phyloP scores from a whole-genome alignment of 2,888 invertebrate species.

The Latrodectus elegans region DNA sequence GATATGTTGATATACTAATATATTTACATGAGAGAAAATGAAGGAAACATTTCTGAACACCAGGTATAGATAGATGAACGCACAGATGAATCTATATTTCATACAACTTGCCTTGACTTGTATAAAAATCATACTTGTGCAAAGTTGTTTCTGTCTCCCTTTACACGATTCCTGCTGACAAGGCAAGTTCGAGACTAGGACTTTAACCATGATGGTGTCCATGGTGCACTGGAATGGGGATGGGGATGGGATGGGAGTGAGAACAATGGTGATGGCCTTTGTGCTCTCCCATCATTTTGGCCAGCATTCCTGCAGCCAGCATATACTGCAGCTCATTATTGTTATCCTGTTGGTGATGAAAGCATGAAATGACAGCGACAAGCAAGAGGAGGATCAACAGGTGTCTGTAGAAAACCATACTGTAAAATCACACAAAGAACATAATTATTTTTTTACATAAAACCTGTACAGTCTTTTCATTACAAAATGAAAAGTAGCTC shows the following conservation, averaged over 20 bases:
- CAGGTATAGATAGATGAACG: background rate
- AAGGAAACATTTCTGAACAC: background rate
- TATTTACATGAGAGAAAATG: no score
- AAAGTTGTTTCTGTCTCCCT: background rate
- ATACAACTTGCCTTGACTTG: background rate
- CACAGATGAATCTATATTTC: background rate
- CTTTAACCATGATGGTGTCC: conserved; percentile 25
- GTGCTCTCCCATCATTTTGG: conserved; percentile 50
- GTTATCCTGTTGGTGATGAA: conserved; percentile 1
- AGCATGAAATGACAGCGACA: background rate
- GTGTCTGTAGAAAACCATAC: no score
- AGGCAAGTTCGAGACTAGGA: background rate
- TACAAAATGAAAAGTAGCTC: no score
- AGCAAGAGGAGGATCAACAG: background rate
- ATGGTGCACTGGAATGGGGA: conserved; percentile 41
- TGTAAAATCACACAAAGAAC: no score
- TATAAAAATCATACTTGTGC: background rate
- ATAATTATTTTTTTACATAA: no score
- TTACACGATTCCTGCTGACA: background rate
- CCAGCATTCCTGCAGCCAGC: conserved; percentile 49
- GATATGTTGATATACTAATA: no score
- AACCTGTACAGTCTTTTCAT: no score
- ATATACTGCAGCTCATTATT: conserved; percentile 27
- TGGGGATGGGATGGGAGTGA: conserved; percentile 44
- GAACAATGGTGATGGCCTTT: conserved; percentile 40